Conservation (phyloP, 2,113 vertebrate genomes). For the Physeter macrocephalus region DNA sequence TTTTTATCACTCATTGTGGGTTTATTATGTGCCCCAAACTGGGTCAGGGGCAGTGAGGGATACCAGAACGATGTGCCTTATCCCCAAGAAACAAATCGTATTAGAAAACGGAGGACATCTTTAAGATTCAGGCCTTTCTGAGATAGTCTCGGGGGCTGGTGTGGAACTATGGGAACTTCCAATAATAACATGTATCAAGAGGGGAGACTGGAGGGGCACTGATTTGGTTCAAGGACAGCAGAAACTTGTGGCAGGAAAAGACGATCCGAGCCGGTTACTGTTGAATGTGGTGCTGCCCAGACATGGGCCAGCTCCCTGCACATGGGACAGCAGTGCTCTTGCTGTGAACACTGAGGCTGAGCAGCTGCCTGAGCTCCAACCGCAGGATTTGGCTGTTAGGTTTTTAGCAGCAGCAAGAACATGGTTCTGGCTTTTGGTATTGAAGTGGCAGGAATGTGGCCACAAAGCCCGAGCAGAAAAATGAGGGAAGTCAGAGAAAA, state of each 20-base stretch:
- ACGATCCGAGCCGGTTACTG: background rate
- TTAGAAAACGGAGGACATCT: background rate
- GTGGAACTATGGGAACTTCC: background rate
- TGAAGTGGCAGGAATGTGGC: background rate
- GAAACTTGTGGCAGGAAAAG: background rate
- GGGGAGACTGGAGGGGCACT: background rate
- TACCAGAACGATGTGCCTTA: background rate
- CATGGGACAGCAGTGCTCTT: background rate
- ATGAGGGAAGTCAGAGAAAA: background rate
- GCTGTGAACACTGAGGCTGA: background rate
- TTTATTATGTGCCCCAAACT: background rate
- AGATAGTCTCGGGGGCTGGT: background rate
- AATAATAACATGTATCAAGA: background rate
- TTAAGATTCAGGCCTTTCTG: background rate
- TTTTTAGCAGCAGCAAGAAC: background rate
- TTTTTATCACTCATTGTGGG: background rate
- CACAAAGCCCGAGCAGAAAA: background rate
- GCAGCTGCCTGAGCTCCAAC: background rate
- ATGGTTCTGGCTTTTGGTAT: background rate
- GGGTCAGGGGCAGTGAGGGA: background rate
- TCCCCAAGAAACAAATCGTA: background rate
- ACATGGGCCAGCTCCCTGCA: background rate
- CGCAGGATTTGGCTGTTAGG: background rate
- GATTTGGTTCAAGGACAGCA: background rate
- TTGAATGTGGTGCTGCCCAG: background rate